These are phyloP conservation scores for Cephalopachus bancanus DNA, from an alignment of 2,797 vertebrate genomes.

Conservation along the genomic window DNA sequence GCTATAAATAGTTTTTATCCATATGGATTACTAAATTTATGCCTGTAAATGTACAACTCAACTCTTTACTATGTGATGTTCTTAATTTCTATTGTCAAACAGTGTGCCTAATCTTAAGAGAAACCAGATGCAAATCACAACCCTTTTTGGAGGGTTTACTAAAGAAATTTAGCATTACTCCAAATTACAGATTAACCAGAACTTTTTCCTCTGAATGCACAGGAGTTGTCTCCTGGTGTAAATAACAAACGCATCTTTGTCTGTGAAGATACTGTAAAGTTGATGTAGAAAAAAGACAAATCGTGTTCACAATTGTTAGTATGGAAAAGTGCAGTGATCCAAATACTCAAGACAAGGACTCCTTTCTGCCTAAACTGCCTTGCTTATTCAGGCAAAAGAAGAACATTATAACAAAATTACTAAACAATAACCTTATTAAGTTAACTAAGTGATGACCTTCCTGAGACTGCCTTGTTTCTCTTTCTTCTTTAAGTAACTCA, in stretches of 20 bases:
- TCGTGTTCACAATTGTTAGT: background rate
- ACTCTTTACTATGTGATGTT: background rate
- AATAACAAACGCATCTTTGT: background rate
- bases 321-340: background rate
- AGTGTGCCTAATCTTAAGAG: slow-evolving; percentile 11
- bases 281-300: background rate
- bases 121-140: background rate
- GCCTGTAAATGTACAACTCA: background rate
- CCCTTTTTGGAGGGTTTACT: background rate
- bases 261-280: background rate
- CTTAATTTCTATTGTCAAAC: background rate
- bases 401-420: background rate
- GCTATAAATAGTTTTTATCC: background rate
- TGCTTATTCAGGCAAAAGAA: slow-evolving; percentile 37
- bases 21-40: background rate
- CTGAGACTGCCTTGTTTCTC: background rate
- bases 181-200: slow-evolving; percentile 45
- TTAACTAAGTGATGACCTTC: background rate
- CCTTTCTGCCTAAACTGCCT: background rate
- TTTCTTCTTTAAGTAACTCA: background rate
- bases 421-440: background rate
- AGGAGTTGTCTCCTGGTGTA: background rate
- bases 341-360: background rate
- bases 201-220: background rate
- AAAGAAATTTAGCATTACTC: slow-evolving; percentile 40